A percentile compares a stretch with the other conserved stretches of the same genome.
phyloP scores from a whole-genome alignment of 2,888 invertebrate species.

The Omphaloscelis lunosa region DNA sequence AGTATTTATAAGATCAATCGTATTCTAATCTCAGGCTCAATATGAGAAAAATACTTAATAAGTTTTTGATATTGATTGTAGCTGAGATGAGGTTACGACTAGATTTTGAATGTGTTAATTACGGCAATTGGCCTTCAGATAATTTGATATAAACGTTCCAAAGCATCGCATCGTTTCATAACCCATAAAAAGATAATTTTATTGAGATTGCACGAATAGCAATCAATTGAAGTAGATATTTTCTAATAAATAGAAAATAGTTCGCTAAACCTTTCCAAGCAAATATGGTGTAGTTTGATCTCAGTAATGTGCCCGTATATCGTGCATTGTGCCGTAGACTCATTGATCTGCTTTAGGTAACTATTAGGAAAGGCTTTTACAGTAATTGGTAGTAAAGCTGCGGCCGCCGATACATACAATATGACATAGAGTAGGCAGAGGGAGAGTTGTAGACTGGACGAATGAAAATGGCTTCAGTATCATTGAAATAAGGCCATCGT shows the following conservation, averaged over 20 bases:
- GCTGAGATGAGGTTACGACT: neutral
- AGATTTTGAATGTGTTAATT: neutral
- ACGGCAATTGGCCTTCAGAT: neutral
- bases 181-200: slow-evolving; percentile 12
- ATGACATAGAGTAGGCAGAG: slow-evolving; percentile 24
- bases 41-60: neutral
- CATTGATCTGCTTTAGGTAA: slow-evolving; percentile 59
- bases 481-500: neutral
- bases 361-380: slow-evolving; percentile 70
- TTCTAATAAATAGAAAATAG: slow-evolving; percentile 23
- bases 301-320: slow-evolving; percentile 51
- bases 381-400: slow-evolving; percentile 67
- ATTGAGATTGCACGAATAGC: slow-evolving; percentile 11
- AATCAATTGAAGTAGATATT: slow-evolving; percentile 31
- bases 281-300: slow-evolving; percentile 29
- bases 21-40: neutral
- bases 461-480: neutral
- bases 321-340: slow-evolving; percentile 33
- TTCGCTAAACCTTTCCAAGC: slow-evolving; percentile 14
- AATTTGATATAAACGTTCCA: neutral
- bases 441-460: neutral
- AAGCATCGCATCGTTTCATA: neutral
- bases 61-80: neutral
- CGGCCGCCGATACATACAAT: slow-evolving; percentile 15
- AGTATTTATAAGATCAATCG: neutral